A percentile compares a stretch with the other conserved stretches of the same genome.
Evolutionary conservation across 2,888 invertebrate genomes (phyloP).

Genomic region (Cheilosia grossa): DNA sequence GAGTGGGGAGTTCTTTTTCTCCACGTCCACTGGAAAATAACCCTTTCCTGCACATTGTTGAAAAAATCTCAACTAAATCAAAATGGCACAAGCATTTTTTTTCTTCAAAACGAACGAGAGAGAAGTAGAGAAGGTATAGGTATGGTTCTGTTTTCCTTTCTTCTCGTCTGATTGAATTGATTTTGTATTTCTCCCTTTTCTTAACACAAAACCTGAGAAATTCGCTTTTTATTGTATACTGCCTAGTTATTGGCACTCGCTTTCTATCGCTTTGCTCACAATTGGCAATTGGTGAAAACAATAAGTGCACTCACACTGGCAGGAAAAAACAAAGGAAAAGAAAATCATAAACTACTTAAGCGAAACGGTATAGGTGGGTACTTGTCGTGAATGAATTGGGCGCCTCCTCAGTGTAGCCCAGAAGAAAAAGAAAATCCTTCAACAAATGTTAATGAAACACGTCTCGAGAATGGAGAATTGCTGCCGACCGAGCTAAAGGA

Average conservation of each 20-base stretch:
- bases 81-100: neutral
- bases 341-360: conserved; percentile 65
- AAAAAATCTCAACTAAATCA: neutral
- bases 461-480: conserved; percentile 44
- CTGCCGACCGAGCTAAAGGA: conserved; percentile 21
- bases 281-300: conserved; percentile 57
- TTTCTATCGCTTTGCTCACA: conserved; percentile 1
- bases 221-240: conserved; percentile 16
- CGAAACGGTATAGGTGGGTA: conserved; percentile 2
- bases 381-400: conserved; percentile 25
- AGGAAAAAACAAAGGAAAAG: conserved; percentile 12
- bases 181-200: conserved; percentile 6
- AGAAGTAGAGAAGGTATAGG: too few species aligned
- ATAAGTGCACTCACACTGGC: conserved; percentile 36
- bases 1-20: too few species aligned
- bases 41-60: neutral
- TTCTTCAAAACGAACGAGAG: too few species aligned
- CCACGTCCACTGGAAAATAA: neutral
- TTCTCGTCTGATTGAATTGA: conserved; percentile 31
- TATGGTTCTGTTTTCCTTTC: neutral
- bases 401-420: neutral
- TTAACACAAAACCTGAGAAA: conserved; percentile 2
- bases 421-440: conserved; percentile 7
- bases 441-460: conserved; percentile 66
- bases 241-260: conserved; percentile 14